phyloP scores from a whole-genome alignment of 1,140 invertebrate genomes.

The Heliconius eleuchia region DNA sequence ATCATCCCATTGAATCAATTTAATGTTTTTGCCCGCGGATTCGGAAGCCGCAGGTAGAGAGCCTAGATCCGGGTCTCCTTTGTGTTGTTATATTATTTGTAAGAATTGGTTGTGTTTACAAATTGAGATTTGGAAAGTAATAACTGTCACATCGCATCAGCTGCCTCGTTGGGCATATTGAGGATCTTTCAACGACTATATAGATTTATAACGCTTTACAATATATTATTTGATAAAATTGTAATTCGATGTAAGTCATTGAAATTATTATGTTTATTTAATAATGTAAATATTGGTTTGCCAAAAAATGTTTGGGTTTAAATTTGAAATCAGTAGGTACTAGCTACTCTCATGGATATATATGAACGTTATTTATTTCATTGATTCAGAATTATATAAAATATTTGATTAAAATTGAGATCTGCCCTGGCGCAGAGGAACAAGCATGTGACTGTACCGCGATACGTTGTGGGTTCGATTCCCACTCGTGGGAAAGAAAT shows the following conservation, averaged over 20 bases:
- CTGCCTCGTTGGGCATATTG: slow-evolving; percentile 65
- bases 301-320: background rate
- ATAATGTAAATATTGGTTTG: background rate
- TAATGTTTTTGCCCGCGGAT: slow-evolving; percentile 68
- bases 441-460: too few species aligned
- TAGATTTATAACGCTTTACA: background rate
- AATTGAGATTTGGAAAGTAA: slow-evolving; percentile 73
- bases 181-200: slow-evolving; percentile 23
- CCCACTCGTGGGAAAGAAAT: too few species aligned
- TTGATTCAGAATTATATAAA: background rate
- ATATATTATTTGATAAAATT: background rate
- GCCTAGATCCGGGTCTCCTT: slow-evolving; percentile 73
- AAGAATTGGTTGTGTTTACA: slow-evolving; percentile 75
- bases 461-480: too few species aligned
- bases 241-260: background rate
- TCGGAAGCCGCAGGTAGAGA: slow-evolving; percentile 79
- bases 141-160: slow-evolving; percentile 73
- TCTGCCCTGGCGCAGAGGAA: too few species aligned
- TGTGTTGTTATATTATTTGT: slow-evolving; percentile 57
- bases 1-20: slow-evolving; percentile 67
- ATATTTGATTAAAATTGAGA: slow-evolving; percentile 14
- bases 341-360: too few species aligned
- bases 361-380: background rate
- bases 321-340: too few species aligned
- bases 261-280: background rate